Base-by-base conservation (phyloP, 2,797 vertebrate genomes). In the Oreortyx pictus region DNA sequence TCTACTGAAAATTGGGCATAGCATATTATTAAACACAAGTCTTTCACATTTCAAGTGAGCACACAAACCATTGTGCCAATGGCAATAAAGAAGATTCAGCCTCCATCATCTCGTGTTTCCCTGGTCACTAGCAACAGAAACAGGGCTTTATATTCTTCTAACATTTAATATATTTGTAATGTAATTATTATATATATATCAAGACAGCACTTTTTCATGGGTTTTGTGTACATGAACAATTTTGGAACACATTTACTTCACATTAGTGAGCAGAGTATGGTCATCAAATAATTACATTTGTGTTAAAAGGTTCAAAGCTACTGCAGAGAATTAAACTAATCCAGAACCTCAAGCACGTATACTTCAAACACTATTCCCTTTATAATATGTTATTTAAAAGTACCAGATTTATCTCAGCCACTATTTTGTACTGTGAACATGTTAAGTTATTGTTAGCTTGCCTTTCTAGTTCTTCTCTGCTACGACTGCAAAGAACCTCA, bases 11-110 rank as follows among this genome's bases (percentile, higher is more conserved):
- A 25, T n/a, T 29, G 64, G 19, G 50, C 7, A 37, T 65, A 80
- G 15, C 23, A 35, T 35, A 44, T 27, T 19, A 60, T 65, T 43
- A 35, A 43, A 66, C 0, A 0, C 1, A 2, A 59, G 11, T 37
- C 29, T 37, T 20, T 15, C 9, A 27, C 50, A 15, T 31, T 43
- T 60, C 39, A 41, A 14, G 10, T 9, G 25, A 24, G 39, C 15
- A 18, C 25, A 29, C 24, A 60, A 59, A 29, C 29, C 44, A 6
- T 1, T 10, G 8, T 20, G 37, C 15, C 60, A 33, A 19, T 2
- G 9, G 2, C 29, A 43, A n/a, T 15, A 20, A 50, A 2, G 5
- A 25, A 37, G 27, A 67, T 13, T 33, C 20, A 37, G 19, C 14
- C 10, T 54, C 33, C 8, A 23, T 31, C 18, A 25, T 1, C 17